phyloP scores from a whole-genome alignment of 2,888 invertebrate genomes.

The Trachelus stipa region DNA sequence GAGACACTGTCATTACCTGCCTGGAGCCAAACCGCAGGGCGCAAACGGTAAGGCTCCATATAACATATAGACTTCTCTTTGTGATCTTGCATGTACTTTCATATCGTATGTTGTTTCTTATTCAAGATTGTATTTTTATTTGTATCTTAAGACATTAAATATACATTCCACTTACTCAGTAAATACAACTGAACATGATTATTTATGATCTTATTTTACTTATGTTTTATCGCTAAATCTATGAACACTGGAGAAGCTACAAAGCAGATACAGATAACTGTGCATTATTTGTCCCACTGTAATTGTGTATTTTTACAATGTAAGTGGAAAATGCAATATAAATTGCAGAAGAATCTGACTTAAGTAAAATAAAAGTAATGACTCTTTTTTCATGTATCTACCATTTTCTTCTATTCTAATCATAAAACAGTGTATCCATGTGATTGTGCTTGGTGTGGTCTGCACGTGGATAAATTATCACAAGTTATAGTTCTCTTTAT shows the following conservation, averaged over 20 bases:
- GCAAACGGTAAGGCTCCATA: constrained; percentile 58
- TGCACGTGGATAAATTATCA: neutral
- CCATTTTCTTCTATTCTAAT: neutral
- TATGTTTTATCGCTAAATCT: neutral
- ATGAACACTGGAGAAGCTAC: neutral
- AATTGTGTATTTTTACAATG: neutral
- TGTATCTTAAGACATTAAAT: no score
- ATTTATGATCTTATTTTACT: neutral
- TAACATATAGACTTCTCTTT: constrained; percentile 11
- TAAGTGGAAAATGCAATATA: neutral
- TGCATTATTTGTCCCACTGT: neutral
- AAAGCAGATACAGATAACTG: neutral
- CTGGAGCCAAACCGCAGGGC: constrained; percentile 62
- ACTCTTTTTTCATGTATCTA: neutral
- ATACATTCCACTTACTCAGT: neutral
- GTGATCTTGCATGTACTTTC: constrained; percentile 17
- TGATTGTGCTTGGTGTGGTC: neutral
- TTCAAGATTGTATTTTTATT: no score
- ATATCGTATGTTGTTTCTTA: constrained; percentile 11
- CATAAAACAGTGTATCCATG: neutral
- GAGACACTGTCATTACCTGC: constrained; percentile 64
- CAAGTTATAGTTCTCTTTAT: neutral
- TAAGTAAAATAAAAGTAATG: neutral
- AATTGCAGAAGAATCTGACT: neutral
- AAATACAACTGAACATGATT: neutral